These are phyloP conservation scores for Heliconius himera DNA, from an alignment of 1,140 invertebrate species.

Conservation along the genomic window DNA sequence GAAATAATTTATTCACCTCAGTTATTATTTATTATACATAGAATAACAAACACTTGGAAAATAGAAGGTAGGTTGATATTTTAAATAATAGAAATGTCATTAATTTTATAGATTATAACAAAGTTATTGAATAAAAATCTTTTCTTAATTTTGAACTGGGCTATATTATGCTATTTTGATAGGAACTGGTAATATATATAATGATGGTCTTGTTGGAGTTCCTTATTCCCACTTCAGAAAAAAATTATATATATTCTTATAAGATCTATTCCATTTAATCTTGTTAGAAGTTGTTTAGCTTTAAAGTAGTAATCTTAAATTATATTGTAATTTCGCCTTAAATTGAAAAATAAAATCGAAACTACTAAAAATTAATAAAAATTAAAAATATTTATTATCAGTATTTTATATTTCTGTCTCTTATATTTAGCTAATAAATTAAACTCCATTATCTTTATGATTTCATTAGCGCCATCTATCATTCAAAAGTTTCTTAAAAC, in stretches of 20 bases:
- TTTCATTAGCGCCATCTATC: constrained; percentile 48
- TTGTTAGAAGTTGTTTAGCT: background rate
- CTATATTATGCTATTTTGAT: background rate
- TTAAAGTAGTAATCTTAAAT: too few species aligned
- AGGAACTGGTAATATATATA: background rate
- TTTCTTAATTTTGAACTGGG: too few species aligned
- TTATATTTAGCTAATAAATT: background rate
- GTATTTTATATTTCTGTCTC: too few species aligned
- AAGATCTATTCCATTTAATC: background rate
- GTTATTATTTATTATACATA: background rate
- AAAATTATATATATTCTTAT: background rate
- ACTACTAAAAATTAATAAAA: too few species aligned
- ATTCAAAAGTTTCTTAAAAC: constrained; percentile 43
- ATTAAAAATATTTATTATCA: too few species aligned
- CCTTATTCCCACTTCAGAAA: background rate
- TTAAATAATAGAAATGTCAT: too few species aligned
- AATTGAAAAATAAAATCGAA: too few species aligned
- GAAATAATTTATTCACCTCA: background rate
- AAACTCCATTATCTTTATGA: background rate
- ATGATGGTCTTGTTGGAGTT: background rate
- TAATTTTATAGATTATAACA: too few species aligned
- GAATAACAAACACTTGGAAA: background rate
- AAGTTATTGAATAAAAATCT: too few species aligned
- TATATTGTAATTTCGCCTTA: too few species aligned
- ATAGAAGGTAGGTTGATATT: background rate